Conservation (phyloP, 2,797 vertebrate species). For the Botia almorhae region DNA sequence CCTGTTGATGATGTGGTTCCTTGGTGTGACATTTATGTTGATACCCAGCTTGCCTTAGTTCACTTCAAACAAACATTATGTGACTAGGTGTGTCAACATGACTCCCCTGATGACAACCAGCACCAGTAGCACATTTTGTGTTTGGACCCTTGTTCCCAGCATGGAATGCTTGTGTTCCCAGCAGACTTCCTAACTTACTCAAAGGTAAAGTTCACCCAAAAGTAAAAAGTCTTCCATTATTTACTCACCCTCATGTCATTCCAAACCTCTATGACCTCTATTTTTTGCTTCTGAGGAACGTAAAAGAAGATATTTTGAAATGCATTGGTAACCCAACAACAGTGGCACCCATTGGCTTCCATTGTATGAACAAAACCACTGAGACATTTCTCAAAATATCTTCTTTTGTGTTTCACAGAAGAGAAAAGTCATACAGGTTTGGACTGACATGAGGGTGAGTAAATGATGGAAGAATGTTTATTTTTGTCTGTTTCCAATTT, state of each 20-base stretch:
- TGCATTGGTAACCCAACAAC: too few relatives aligned
- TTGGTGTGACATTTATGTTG: constrained; percentile 17
- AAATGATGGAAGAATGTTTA: background rate
- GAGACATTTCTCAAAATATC: too few relatives aligned
- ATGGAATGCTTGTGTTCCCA: background rate
- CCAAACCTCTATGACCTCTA: too few relatives aligned
- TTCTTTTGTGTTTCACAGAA: too few relatives aligned
- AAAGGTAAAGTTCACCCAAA: too few relatives aligned
- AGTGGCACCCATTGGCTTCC: too few relatives aligned
- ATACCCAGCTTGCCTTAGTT: background rate
- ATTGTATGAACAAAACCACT: too few relatives aligned
- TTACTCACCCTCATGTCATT: too few relatives aligned
- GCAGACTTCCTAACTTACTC: background rate
- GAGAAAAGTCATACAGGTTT: too few relatives aligned
- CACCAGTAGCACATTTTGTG: background rate
- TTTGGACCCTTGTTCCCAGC: background rate
- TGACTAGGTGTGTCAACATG: background rate
- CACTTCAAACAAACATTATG: constrained; percentile 17
- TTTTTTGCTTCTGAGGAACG: too few relatives aligned
- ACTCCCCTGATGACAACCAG: constrained; percentile 2
- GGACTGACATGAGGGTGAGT: background rate
- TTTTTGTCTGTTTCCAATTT: constrained; percentile 7
- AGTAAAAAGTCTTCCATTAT: too few relatives aligned
- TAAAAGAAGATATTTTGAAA: too few relatives aligned
- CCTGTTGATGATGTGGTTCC: constrained; percentile 25